Evolutionary conservation across 2,888 invertebrate species (phyloP), one percentile per base, ranked within the genome.

Genomic region (Eristalis arbustorum): DNA sequence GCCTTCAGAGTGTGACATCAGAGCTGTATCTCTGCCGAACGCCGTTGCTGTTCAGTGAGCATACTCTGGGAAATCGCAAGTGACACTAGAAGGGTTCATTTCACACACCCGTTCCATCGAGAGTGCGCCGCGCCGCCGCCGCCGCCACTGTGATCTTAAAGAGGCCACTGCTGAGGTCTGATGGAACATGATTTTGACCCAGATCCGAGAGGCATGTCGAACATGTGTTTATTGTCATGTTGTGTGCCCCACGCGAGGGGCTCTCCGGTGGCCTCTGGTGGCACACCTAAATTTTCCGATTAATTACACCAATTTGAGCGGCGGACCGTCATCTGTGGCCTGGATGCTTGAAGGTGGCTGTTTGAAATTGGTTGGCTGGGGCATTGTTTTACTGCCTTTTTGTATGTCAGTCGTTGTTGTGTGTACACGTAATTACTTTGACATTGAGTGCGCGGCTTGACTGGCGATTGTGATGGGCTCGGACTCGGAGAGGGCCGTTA

Each of bases 241-340:
- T 31, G 31, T 31, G 31, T 1, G 73, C 77, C 49, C 40, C 62
- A 69, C 74, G 68, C 37, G 66, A 62, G 69, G 40, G 62, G 49
- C 61, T 31, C 61, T 31, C 28, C 40, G 42, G 62, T 78, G 83
- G 72, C 87, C 87, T 74, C 78, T 75, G 57, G 66, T 42, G 78
- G 87, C 87, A 72, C 87, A 83, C 87, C 87, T 83, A 75, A 83
- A 72, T 87, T 87, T 87, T 87, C 87, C 87, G 83, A 87, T 87
- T 87, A 83, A 83, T 87, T 87, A 79, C 87, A 87, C 75, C 83
- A 75, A 83, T 82, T 87, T 83, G 66, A 71, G 62, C 67, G 37
- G 62, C 67, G 37, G 22, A 74, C 56, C 37, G 61, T 66, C 71
- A 78, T 87, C 72, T 73, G 42, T 67, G 73, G 77, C 59, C 61